These are phyloP conservation scores for Sebastes steindachneri DNA, from an alignment of 2,797 vertebrate species.

Conservation along the genomic window DNA sequence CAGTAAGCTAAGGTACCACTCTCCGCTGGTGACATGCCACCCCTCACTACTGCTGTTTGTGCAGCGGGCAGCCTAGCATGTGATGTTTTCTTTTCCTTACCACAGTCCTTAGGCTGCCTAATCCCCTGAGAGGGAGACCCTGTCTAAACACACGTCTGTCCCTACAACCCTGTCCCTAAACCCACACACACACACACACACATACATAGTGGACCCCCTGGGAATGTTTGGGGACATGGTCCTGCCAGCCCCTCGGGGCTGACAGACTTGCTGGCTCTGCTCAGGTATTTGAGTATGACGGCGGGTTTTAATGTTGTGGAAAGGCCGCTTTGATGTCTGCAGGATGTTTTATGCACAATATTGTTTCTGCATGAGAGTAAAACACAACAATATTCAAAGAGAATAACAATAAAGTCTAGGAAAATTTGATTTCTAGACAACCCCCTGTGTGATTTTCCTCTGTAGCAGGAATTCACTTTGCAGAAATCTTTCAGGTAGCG, in stretches of 20 bases:
- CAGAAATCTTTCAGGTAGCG: conserved; percentile 23
- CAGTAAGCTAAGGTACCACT: conserved; percentile 8
- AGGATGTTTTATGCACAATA: conserved; percentile 21
- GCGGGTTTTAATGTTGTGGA: conserved; percentile 43
- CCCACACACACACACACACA: conserved; percentile 46
- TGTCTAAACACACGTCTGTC: conserved; percentile 77
- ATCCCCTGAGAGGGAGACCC: conserved; percentile 78
- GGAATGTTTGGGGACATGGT: conserved; percentile 79
- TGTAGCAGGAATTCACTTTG: not conserved
- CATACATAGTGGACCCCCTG: conserved; percentile 59
- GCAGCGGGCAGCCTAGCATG: conserved; percentile 70
- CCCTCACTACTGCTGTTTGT: conserved; percentile 67
- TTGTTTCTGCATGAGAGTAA: conserved; percentile 12
- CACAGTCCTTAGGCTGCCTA: conserved; percentile 74
- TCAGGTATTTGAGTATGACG: conserved; percentile 72
- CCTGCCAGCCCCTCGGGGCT: conserved; percentile 66
- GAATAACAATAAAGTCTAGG: not conserved
- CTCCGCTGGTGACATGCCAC: conserved; percentile 51
- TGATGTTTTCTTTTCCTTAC: conserved; percentile 82
- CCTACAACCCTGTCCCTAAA: conserved; percentile 54
- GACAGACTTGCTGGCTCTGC: conserved; percentile 67
- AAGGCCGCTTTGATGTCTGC: conserved; percentile 37
- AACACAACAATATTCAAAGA: not conserved
- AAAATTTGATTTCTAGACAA: not conserved
- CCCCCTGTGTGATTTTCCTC: not conserved